A percentile compares a stretch with the other conserved stretches of the same genome.
Evolutionary conservation across 2,888 invertebrate species (phyloP).

Genomic region (Elysia crispata): DNA sequence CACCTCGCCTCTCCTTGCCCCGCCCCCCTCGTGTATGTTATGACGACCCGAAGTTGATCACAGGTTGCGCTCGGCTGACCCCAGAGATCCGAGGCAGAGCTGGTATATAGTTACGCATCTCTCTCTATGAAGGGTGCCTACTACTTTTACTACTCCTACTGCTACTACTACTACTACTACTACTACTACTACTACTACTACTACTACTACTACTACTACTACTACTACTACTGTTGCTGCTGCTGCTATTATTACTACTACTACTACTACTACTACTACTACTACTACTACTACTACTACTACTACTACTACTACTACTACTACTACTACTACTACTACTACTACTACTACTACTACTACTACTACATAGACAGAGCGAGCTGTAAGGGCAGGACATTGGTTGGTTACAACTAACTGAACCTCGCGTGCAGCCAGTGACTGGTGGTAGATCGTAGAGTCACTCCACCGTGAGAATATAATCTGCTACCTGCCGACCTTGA

Average conservation of each 20-base stretch:
- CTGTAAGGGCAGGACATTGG: background rate
- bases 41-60: background rate
- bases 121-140: slow-evolving; percentile 14
- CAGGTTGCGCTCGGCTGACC: background rate
- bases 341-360: slow-evolving; percentile 37
- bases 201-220: slow-evolving; percentile 48
- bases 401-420: no score
- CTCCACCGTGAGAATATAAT: no score
- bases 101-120: background rate
- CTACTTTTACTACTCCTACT: no score
- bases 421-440: no score
- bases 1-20: no score
- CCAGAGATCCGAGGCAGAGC: no score
- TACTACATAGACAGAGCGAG: slow-evolving; percentile 27
- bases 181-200: slow-evolving; percentile 28
- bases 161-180: slow-evolving; percentile 38
- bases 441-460: no score
- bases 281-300: slow-evolving; percentile 40
- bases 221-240: slow-evolving; percentile 45
- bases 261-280: slow-evolving; percentile 43
- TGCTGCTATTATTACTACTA: slow-evolving; percentile 30
- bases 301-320: slow-evolving; percentile 31
- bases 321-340: slow-evolving; percentile 40
- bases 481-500: no score
- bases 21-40: no score